Base-by-base conservation (phyloP, 2,888 invertebrate species). In the Dioctria linearis region DNA sequence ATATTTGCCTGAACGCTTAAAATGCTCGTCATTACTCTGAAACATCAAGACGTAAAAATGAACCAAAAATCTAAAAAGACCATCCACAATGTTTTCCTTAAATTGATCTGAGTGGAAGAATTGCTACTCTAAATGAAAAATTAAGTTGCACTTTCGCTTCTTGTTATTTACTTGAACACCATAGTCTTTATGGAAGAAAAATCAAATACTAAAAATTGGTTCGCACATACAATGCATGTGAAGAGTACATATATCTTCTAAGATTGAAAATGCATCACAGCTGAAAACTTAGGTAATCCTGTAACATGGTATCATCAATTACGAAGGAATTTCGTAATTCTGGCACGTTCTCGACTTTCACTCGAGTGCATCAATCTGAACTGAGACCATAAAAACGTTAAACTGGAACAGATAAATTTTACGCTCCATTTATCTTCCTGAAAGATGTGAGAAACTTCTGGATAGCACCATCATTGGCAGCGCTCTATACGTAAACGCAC, bases 391-490 rank as follows among this genome's bases (percentile, higher is more conserved):
- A 79, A 79, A 79, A 79, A 79, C 78, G 78, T 67, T 79, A 79
- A 79, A 79, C 66, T 79, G 78, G 66, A 79, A 79, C 78, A 79
- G 78, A 79, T 79, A 79, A 79, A 79, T 79, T 79, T 79, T 79
- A 79, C 66, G 78, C 67, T 79, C 78, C 65, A 79, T 79, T 79
- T 79, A 79, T 79, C 78, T 79, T 79, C 66, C 67, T 79, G 78
- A 79, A 79, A 42, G 78, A 79, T 79, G 78, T 79, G 78, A 79
- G 67, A 67, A 79, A 49, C 63, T 76, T 49, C 76, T 37, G 76
- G 76, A 61, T 76, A 63, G 49, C 49, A 76, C 61, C 76, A 76
- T 76, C 76, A 61, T 61, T 75, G 75, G 61, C 59, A 75, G 75
- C 43, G 43, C 43, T 59, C 65, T 25, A 13, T 43, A 66, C 76